Evolutionary conservation across 2,113 vertebrate species (phyloP), one percentile per base, ranked within the genome.

Genomic region (Pedetes capensis): DNA sequence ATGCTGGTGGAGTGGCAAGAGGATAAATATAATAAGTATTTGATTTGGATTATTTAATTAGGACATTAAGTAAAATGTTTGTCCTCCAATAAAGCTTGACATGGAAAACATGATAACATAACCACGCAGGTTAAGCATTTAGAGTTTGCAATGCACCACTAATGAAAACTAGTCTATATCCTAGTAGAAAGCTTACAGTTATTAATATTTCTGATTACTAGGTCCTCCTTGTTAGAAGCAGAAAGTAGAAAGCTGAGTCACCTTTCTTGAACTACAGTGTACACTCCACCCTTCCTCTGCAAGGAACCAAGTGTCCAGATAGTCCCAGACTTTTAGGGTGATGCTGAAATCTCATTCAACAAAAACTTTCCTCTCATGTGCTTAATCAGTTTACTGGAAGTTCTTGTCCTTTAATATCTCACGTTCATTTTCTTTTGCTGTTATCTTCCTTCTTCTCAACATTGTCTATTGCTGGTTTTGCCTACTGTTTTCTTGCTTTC

Each of bases 61-160:
- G 64, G 51, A 72, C 66, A 95, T 47, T 79, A 87, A 66, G 63
- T 87, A 55, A 96, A 75, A 92, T 85, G 82, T 96, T 87, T 88
- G 53, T 88, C 59, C 64, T n/a, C 53, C 66, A 63, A 49, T 91
- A 84, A 49, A 89, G 68, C 79, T 87, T 71, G 51, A 83, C 39
- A 37, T 87, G 91, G 75, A 44, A 80, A 95, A 86, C 23, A 86
- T 32, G 37, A 72, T 91, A 91, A 72, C 18, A 78, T 25, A 74
- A 39, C 23, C 74, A 68, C 5, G 25, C 34, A 39, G 86, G 76
- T 23, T 78, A 78, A 82, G 20, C 78, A 51, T 55, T 86, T 42
- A 37, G 68, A 93, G 63, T 55, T 49, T 79, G 49, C 64, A 42
- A 10, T 4, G 14, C 18, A 4, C 20, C n/a, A 44, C 29, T 79